Conservation (phyloP, 2,888 invertebrate genomes). For the Panorpa germanica region DNA sequence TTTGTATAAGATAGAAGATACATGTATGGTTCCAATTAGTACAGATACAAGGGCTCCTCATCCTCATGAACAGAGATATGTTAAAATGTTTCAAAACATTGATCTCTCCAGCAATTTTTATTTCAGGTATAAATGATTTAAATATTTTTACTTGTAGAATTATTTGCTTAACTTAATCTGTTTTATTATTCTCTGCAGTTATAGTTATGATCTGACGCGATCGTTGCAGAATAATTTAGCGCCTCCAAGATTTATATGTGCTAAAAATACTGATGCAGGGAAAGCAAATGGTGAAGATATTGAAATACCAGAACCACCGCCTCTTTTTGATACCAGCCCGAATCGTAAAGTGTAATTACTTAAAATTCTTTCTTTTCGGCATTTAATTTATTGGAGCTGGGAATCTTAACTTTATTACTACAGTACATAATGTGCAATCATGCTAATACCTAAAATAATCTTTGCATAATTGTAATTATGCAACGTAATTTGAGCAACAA, state of each 20-base stretch:
- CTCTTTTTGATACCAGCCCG: no score
- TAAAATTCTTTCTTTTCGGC: no score
- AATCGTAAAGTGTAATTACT: no score
- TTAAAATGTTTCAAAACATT: constrained; percentile 91
- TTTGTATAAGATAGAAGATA: constrained; percentile 95
- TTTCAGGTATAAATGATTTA: constrained; percentile 46
- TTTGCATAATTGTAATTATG: no score
- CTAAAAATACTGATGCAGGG: no score
- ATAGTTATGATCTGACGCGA: constrained; percentile 87
- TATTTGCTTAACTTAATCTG: no score
- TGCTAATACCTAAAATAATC: no score
- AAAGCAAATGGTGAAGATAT: constrained; percentile 24
- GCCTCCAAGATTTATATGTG: constrained; percentile 48
- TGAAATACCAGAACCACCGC: constrained; percentile 21
- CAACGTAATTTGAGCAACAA: no score
- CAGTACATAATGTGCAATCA: no score
- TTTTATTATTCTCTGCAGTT: no score
- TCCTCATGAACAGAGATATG: constrained; percentile 81
- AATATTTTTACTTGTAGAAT: constrained; percentile 16
- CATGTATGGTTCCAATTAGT: constrained; percentile 82
- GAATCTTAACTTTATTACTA: no score
- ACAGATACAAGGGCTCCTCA: constrained; percentile 57
- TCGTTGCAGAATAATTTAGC: constrained; percentile 89
- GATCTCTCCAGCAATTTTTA: constrained; percentile 97
- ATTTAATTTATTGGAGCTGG: no score